phyloP scores from a whole-genome alignment of 2,113 vertebrate genomes.

The Collichthys lucidus region DNA sequence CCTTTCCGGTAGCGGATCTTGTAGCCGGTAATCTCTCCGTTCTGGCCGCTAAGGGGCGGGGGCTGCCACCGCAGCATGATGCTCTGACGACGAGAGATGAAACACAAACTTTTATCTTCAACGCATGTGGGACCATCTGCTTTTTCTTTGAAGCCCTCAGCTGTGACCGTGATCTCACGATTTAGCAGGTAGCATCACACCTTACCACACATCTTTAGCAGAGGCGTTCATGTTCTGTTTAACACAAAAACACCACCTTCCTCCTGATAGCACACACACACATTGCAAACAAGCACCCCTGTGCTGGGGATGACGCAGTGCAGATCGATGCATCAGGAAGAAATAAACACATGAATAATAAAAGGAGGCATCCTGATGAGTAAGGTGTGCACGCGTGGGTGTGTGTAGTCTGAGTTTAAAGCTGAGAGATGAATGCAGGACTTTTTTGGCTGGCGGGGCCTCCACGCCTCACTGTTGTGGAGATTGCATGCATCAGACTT shows the following conservation, averaged over 20 bases:
- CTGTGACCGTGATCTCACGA: constrained; percentile 43
- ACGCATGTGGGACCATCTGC: neutral
- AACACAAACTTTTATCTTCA: constrained; percentile 18
- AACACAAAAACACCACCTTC: neutral
- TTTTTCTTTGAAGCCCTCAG: neutral
- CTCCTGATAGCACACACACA: neutral
- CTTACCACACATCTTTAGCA: neutral
- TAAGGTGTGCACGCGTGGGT: neutral
- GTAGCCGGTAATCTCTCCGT: constrained; percentile 93
- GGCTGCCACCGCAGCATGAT: constrained; percentile 96
- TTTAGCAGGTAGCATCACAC: constrained; percentile 28
- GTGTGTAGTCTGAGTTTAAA: constrained; percentile 16
- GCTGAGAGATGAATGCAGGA: constrained; percentile 50
- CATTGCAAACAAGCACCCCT: constrained; percentile 43
- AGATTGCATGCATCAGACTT: constrained; percentile 36
- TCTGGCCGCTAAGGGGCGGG: constrained; percentile 89
- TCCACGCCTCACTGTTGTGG: constrained; percentile 56
- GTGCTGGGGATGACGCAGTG: constrained; percentile 26
- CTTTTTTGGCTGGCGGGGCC: constrained; percentile 43
- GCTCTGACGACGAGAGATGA: constrained; percentile 79
- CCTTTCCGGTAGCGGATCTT: constrained; percentile 97
- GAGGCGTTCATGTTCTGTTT: neutral
- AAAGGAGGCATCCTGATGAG: constrained; percentile 47
- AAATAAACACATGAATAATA: constrained; percentile 69
- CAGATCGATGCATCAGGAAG: constrained; percentile 33